Evolutionary conservation across 2,888 invertebrate species (phyloP).

Genomic region (Nysson spinosus): DNA sequence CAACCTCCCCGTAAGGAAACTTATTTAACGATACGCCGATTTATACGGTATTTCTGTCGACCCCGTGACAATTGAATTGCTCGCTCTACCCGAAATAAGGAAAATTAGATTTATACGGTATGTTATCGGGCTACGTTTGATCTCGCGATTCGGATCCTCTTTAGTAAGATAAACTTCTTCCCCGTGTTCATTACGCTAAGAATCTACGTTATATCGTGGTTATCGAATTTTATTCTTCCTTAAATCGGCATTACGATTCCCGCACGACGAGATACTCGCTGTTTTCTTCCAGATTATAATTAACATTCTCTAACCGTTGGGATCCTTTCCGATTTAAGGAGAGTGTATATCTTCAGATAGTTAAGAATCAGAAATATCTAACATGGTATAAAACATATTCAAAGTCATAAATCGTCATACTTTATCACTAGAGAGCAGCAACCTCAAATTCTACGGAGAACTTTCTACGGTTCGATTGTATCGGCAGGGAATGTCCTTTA

Average conservation of each 20-base stretch:
- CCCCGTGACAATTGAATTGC: slow-evolving; percentile 27
- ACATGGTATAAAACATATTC: too few relatives aligned
- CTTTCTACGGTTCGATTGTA: background rate
- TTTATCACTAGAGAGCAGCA: background rate
- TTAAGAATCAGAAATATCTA: too few relatives aligned
- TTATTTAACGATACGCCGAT: slow-evolving; percentile 46
- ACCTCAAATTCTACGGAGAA: background rate
- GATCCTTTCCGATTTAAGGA: background rate
- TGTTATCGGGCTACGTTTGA: slow-evolving; percentile 1
- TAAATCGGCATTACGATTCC: too few relatives aligned
- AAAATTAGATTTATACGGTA: slow-evolving; percentile 17
- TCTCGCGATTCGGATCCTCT: background rate
- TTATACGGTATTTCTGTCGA: slow-evolving; percentile 37
- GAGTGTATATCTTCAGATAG: too few relatives aligned
- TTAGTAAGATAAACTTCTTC: background rate
- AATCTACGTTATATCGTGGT: too few relatives aligned
- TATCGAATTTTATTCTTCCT: too few relatives aligned
- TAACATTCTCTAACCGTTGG: background rate
- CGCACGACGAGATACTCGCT: too few relatives aligned
- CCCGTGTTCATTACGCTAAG: too few relatives aligned
- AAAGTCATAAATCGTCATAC: background rate
- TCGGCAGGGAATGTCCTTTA: slow-evolving; percentile 17
- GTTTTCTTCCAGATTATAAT: too few relatives aligned
- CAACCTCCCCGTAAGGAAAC: slow-evolving; percentile 42
- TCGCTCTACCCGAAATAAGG: background rate